A percentile compares a stretch with the other conserved stretches of the same genome.
Evolutionary conservation across 2,113 vertebrate species (phyloP).

Genomic region (Mobula hypostoma): DNA sequence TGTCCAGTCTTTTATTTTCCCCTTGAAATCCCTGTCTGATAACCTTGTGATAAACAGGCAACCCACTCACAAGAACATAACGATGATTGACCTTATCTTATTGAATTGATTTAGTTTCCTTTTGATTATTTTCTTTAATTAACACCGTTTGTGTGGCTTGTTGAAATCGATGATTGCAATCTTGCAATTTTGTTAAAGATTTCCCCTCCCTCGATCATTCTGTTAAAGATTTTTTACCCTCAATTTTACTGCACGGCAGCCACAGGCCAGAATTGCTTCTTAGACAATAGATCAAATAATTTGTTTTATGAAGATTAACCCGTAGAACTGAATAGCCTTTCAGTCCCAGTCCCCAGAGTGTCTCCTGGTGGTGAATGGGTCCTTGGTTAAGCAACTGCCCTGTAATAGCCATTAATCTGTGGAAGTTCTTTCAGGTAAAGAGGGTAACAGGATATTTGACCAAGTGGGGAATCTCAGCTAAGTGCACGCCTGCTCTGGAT

Average conservation of each 20-base stretch:
- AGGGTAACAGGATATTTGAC: background rate
- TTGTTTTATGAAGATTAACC: background rate
- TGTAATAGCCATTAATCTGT: background rate
- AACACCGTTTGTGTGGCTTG: background rate
- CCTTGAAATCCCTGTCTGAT: background rate
- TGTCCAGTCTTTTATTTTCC: background rate
- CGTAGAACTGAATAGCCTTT: too few species aligned
- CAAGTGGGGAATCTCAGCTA: background rate
- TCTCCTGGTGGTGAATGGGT: background rate
- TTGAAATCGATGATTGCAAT: background rate
- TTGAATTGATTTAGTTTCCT: background rate
- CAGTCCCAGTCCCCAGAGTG: background rate
- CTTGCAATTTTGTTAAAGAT: conserved; percentile 13
- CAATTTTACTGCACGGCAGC: background rate
- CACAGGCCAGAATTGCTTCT: background rate
- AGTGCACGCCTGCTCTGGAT: background rate
- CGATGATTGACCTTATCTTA: background rate
- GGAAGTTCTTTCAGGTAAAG: background rate
- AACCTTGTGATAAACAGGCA: background rate
- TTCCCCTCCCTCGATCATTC: background rate
- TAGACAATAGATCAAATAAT: background rate
- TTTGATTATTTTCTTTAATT: conserved; percentile 23
- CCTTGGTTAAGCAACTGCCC: background rate
- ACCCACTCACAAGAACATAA: background rate
- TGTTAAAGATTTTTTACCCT: background rate